These are phyloP conservation scores for Microctenopoma stevenorrisi DNA, from an alignment of 2,797 vertebrate species.

Conservation along the genomic window DNA sequence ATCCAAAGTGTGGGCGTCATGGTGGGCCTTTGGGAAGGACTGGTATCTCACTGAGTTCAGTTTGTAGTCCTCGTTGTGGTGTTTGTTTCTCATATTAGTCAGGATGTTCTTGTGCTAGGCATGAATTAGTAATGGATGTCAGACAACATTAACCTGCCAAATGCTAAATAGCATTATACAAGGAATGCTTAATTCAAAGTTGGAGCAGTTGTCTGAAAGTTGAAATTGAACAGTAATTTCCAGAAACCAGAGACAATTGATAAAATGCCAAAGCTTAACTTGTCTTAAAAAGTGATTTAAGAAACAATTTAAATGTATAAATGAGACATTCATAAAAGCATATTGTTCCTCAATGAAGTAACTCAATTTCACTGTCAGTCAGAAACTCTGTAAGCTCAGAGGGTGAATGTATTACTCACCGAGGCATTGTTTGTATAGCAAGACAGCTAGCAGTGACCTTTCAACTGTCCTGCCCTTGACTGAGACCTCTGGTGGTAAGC, in stretches of 20 bases:
- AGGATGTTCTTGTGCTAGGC: slow-evolving; percentile 47
- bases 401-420: slow-evolving; percentile 58
- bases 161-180: slow-evolving; percentile 50
- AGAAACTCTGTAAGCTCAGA: slow-evolving; percentile 52
- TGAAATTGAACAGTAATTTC: slow-evolving; percentile 37
- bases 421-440: slow-evolving; percentile 72
- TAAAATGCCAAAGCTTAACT: background rate
- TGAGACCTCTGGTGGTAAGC: slow-evolving; percentile 84
- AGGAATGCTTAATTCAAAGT: slow-evolving; percentile 5
- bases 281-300: slow-evolving; percentile 1
- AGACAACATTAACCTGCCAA: slow-evolving; percentile 49
- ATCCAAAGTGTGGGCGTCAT: background rate
- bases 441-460: slow-evolving; percentile 77
- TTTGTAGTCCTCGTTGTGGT: slow-evolving; percentile 1
- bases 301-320: background rate
- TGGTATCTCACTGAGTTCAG: background rate
- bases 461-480: slow-evolving; percentile 84
- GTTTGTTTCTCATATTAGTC: slow-evolving; percentile 29
- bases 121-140: slow-evolving; percentile 34
- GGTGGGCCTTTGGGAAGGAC: background rate
- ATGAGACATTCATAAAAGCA: background rate
- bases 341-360: background rate
- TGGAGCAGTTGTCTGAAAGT: slow-evolving; percentile 29
- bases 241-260: slow-evolving; percentile 7
- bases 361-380: slow-evolving; percentile 4